Conservation (phyloP, 2,797 vertebrate genomes). For the Acrossocheilus wenchowensis region DNA sequence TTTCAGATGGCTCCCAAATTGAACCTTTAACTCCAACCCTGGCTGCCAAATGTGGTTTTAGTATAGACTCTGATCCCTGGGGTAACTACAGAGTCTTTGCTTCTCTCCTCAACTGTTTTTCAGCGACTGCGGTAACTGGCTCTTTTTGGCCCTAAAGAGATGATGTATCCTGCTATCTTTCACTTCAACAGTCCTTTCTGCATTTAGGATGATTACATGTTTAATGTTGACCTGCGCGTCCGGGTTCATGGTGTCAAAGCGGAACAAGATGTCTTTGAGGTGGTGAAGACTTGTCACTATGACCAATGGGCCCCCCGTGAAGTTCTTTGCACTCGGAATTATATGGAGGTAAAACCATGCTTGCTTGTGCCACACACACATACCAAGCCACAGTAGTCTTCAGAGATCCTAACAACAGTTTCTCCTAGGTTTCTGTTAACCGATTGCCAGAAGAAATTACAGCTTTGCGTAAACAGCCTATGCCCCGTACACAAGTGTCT, state of each 20-base stretch:
- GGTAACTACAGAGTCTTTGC: constrained; percentile 76
- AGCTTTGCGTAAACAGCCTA: background rate
- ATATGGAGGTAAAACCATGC: constrained; percentile 81
- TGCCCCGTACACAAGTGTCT: background rate
- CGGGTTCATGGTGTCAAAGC: constrained; percentile 62
- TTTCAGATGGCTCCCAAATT: constrained; percentile 71
- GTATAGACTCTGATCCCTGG: constrained; percentile 76
- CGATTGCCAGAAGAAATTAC: constrained; percentile 51
- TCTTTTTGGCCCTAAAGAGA: background rate
- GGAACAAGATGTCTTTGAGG: constrained; percentile 65
- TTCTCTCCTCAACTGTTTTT: constrained; percentile 82
- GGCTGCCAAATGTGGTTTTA: constrained; percentile 84
- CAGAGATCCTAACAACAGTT: background rate
- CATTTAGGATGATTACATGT: constrained; percentile 74
- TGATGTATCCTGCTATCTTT: background rate
- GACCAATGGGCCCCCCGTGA: constrained; percentile 76
- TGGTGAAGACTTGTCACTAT: constrained; percentile 75
- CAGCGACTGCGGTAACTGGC: constrained; percentile 71
- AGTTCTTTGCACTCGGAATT: constrained; percentile 82
- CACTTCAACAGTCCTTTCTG: background rate
- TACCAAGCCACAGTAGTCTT: background rate
- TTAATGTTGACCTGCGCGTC: constrained; percentile 74
- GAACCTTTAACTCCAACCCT: constrained; percentile 68
- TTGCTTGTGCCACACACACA: background rate
- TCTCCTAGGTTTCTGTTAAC: constrained; percentile 70